Evolutionary conservation across 2,113 vertebrate species (phyloP).

Genomic region (Condylura cristata): DNA sequence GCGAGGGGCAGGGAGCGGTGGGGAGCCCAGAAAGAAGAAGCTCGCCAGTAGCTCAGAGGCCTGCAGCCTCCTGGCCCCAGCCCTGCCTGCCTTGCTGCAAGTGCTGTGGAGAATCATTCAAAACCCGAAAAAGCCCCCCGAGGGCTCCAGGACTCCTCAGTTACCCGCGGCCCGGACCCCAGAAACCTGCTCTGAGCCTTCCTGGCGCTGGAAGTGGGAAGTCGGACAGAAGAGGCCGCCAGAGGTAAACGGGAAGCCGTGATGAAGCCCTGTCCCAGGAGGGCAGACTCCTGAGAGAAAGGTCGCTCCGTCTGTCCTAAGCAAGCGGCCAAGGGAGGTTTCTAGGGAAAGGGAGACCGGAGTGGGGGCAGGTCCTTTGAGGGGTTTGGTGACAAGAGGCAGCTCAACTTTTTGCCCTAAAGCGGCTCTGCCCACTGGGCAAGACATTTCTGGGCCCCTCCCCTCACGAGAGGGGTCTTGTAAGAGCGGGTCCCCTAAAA

Average conservation of each 20-base stretch:
- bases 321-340: background rate
- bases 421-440: background rate
- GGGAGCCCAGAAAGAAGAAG: too few relatives aligned
- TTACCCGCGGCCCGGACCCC: too few relatives aligned
- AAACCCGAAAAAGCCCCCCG: too few relatives aligned
- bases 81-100: too few relatives aligned
- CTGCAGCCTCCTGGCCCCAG: too few relatives aligned
- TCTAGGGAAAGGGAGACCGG: background rate
- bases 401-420: background rate
- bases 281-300: background rate
- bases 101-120: too few relatives aligned
- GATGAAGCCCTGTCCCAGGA: background rate
- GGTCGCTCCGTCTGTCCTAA: background rate
- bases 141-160: too few relatives aligned
- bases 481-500: background rate
- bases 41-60: too few relatives aligned
- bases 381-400: background rate
- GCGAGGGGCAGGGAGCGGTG: too few relatives aligned
- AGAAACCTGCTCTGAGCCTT: too few relatives aligned
- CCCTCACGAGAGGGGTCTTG: background rate
- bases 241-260: background rate
- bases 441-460: background rate
- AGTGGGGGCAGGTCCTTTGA: background rate
- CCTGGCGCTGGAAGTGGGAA: too few relatives aligned
- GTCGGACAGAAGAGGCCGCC: background rate